Evolutionary conservation across 2,113 vertebrate species (phyloP).

Genomic region (Gobio gobio): DNA sequence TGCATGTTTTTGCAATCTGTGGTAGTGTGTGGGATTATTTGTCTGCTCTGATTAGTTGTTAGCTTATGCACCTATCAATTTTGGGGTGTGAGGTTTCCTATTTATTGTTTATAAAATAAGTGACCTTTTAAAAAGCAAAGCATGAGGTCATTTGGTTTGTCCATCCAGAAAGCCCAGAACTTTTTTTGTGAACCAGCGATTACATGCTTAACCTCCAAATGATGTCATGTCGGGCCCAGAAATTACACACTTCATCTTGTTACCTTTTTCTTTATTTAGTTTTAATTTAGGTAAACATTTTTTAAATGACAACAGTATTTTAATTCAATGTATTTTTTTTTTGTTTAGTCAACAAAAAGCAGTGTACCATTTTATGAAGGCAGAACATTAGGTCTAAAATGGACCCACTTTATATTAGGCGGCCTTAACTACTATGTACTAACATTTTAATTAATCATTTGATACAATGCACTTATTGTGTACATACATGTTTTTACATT

Average conservation of each 20-base stretch:
- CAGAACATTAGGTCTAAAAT: neutral
- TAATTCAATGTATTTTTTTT: neutral
- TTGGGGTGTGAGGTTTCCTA: neutral
- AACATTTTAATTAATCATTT: no score
- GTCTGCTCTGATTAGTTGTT: neutral
- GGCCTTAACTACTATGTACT: no score
- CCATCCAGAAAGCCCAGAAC: neutral
- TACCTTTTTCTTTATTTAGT: neutral
- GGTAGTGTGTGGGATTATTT: neutral
- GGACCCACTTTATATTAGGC: no score
- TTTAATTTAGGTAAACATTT: neutral
- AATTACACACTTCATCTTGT: neutral
- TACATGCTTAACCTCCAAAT: slow-evolving; percentile 5
- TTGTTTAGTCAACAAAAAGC: neutral
- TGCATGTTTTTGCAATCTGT: slow-evolving; percentile 6
- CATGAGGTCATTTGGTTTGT: slow-evolving; percentile 6
- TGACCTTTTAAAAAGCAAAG: neutral
- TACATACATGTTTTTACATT: no score
- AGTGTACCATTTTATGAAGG: neutral
- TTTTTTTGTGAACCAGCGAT: neutral
- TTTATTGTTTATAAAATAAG: neutral
- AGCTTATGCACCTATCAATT: neutral
- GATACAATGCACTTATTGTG: no score
- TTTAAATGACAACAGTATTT: neutral
- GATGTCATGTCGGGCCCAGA: neutral